These are phyloP conservation scores for Drosophila elegans DNA, from an alignment of 1,140 invertebrate genomes.

Conservation along the genomic window DNA sequence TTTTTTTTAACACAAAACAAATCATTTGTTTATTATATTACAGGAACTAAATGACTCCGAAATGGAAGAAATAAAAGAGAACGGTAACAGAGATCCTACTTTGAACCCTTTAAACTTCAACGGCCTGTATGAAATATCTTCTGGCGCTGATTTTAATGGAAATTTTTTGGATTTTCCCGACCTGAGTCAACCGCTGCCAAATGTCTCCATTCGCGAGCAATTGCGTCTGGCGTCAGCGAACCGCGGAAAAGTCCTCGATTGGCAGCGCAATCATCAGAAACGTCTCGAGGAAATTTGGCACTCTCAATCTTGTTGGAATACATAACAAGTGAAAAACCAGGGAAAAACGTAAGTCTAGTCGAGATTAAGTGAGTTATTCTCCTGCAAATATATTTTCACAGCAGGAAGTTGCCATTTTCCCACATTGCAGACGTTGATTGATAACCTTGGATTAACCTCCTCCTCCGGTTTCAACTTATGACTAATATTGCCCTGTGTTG, in stretches of 20 bases:
- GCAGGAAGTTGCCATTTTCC: not conserved
- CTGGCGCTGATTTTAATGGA: no score
- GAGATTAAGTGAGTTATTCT: constrained; percentile 7
- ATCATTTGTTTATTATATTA: no score
- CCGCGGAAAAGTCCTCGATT: not conserved
- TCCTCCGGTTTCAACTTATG: constrained; percentile 19
- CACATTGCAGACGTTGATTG: constrained; percentile 8
- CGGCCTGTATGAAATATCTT: not conserved
- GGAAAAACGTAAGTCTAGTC: not conserved
- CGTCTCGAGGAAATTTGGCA: constrained; percentile 1
- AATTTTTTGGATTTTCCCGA: constrained; percentile 2
- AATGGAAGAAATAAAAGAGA: not conserved
- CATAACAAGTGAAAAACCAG: no score
- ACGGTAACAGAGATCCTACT: not conserved
- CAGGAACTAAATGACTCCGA: not conserved
- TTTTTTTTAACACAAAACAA: no score
- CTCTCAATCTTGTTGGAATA: not conserved
- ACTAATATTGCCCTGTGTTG: constrained; percentile 3
- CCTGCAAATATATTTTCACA: not conserved
- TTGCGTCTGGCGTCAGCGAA: not conserved
- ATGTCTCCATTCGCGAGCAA: constrained; percentile 18
- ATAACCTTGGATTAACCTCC: constrained; percentile 7
- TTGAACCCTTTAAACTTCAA: not conserved
- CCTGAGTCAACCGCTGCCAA: constrained; percentile 1
- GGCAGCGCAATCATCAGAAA: not conserved